phyloP scores from a whole-genome alignment of 2,113 vertebrate genomes.

The Cyprinodon variegatus region DNA sequence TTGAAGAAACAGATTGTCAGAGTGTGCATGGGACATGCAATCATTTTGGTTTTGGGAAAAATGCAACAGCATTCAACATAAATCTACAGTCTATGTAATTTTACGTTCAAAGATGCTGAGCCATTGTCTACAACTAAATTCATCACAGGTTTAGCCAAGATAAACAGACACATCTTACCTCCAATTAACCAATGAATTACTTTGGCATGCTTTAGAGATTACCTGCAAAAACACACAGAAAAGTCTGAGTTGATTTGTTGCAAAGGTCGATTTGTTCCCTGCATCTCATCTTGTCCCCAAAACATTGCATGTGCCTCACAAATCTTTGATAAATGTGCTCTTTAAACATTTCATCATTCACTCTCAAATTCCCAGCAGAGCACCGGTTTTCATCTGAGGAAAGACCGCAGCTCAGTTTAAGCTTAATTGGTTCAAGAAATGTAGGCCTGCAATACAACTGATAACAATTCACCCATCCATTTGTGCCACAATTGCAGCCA shows the following conservation, averaged over 20 bases:
- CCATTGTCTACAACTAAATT: conserved; percentile 11
- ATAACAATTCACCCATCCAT: conserved; percentile 23
- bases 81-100: not conserved
- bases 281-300: conserved; percentile 1
- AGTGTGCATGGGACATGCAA: conserved; percentile 49
- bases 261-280: not conserved
- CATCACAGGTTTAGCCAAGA: conserved; percentile 12
- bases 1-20: conserved; percentile 12
- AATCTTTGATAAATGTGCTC: not conserved
- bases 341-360: conserved; percentile 3
- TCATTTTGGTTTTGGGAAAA: conserved; percentile 29
- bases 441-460: conserved; percentile 21
- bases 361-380: conserved; percentile 12
- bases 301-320: conserved; percentile 44
- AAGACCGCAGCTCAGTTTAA: not conserved
- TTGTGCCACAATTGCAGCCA: conserved; percentile 28
- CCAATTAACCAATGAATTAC: not conserved
- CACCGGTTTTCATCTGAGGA: not conserved
- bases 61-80: not conserved
- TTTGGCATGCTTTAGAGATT: not conserved
- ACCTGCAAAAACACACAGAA: not conserved
- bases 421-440: conserved; percentile 14
- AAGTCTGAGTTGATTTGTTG: not conserved
- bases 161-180: not conserved
- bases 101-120: not conserved